Conservation (phyloP, 2,113 vertebrate species). For the Scomber scombrus region DNA sequence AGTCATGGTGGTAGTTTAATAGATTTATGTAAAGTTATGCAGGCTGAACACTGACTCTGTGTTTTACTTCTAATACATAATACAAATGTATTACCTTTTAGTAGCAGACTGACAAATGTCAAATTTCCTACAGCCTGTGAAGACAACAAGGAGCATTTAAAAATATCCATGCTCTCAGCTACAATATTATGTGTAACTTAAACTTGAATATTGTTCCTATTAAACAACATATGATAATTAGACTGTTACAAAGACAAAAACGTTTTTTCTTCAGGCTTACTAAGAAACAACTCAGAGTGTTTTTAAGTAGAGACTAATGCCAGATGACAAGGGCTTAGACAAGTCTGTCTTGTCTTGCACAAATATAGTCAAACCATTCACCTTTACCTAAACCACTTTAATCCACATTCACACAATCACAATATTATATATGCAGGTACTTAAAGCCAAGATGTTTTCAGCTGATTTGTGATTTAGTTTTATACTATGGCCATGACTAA, state of each 20-base stretch:
- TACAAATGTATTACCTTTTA: no score
- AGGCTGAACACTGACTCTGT: neutral
- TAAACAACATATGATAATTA: neutral
- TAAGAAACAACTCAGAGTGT: neutral
- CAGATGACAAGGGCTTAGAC: neutral
- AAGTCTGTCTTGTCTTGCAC: neutral
- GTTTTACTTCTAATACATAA: no score
- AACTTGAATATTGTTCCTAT: neutral
- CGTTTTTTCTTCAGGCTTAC: neutral
- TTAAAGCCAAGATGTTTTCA: neutral
- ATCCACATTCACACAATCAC: neutral
- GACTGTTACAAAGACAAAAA: neutral
- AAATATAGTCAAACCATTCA: neutral
- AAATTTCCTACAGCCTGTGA: no score
- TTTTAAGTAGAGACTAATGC: neutral
- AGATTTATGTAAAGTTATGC: neutral
- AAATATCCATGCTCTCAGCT: neutral
- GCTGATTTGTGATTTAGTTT: neutral
- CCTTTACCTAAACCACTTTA: neutral
- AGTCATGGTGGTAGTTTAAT: neutral
- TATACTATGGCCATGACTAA: neutral
- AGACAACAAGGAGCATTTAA: no score
- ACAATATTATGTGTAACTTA: neutral
- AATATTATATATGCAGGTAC: neutral
- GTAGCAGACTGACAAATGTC: no score